A percentile compares a stretch with the other conserved stretches of the same genome.
Conservation (phyloP, 2,888 invertebrate genomes). For the Caenorhabditis drosophilae region DNA sequence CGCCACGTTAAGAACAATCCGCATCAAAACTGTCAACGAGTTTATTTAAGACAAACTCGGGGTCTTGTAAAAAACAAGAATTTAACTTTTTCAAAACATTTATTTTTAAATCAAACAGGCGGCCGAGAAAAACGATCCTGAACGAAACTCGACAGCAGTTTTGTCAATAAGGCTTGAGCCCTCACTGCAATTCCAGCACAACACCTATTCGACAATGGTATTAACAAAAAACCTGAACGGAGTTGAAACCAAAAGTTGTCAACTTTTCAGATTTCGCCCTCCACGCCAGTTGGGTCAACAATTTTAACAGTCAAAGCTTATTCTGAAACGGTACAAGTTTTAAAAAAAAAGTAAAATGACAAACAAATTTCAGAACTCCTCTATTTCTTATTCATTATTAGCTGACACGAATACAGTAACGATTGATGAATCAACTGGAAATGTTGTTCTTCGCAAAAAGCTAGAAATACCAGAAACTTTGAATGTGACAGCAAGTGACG, state of each 20-base stretch:
- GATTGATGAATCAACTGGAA: constrained; percentile 41
- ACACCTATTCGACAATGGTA: constrained; percentile 44
- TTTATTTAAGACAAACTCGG: no score
- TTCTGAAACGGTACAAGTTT: constrained; percentile 28
- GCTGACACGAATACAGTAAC: constrained; percentile 35
- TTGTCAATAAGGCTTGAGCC: constrained; percentile 42
- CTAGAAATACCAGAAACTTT: constrained; percentile 30
- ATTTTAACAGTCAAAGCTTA: constrained; percentile 34
- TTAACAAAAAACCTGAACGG: background rate
- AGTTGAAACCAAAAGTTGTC: background rate
- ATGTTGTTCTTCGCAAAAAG: constrained; percentile 31
- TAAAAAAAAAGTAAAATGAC: background rate
- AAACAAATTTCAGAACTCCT: constrained; percentile 19
- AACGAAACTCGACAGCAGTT: constrained; percentile 55
- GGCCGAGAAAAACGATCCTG: constrained; percentile 51
- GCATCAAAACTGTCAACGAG: no score
- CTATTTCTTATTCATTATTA: constrained; percentile 34
- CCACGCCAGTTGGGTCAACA: constrained; percentile 38
- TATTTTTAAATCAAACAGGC: no score
- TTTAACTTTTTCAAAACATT: no score
- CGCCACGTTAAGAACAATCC: no score
- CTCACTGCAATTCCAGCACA: constrained; percentile 47
- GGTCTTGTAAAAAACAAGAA: no score
- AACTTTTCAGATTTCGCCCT: constrained; percentile 29
- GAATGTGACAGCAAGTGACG: constrained; percentile 49